Conservation (phyloP, 2,113 vertebrate species). For the Atlantisia rogersi region DNA sequence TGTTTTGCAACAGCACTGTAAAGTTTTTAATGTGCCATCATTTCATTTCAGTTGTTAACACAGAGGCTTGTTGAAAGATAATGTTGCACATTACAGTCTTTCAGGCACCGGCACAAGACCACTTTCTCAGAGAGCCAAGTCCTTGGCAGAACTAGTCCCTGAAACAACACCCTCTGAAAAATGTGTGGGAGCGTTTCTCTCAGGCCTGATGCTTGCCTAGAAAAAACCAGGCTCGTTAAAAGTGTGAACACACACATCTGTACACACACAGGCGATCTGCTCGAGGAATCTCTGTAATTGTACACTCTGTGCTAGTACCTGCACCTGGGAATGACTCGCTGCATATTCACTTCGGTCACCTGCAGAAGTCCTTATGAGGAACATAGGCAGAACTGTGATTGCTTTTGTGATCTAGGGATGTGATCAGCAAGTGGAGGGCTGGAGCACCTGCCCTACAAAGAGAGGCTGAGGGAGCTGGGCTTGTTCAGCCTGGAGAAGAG, state of each 20-base stretch:
- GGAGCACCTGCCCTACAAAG: too few species aligned
- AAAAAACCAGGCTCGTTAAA: neutral
- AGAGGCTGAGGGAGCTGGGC: too few species aligned
- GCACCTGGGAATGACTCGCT: neutral
- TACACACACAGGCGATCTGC: neutral
- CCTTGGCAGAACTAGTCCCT: constrained; percentile 22
- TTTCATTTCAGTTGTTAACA: constrained; percentile 60
- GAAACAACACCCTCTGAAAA: constrained; percentile 3
- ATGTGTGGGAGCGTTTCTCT: neutral
- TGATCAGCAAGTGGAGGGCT: neutral
- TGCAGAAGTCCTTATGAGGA: constrained; percentile 36
- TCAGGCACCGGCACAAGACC: constrained; percentile 12
- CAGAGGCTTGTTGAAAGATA: constrained; percentile 64
- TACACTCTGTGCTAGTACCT: neutral
- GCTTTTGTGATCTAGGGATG: constrained; percentile 22
- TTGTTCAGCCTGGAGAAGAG: too few species aligned
- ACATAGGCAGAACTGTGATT: constrained; percentile 29
- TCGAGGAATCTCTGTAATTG: neutral
- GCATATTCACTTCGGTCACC: constrained; percentile 22
- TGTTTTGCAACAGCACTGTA: constrained; percentile 28
- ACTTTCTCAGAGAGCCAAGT: neutral
- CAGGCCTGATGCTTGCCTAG: neutral
- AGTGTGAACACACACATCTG: constrained; percentile 35
- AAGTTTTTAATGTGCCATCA: constrained; percentile 61
- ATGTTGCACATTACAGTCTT: constrained; percentile 23